Percentiles rank a stretch among this genome's conserved stretches.
Conservation (phyloP, 2,797 vertebrate species). For the Morelia viridis region DNA sequence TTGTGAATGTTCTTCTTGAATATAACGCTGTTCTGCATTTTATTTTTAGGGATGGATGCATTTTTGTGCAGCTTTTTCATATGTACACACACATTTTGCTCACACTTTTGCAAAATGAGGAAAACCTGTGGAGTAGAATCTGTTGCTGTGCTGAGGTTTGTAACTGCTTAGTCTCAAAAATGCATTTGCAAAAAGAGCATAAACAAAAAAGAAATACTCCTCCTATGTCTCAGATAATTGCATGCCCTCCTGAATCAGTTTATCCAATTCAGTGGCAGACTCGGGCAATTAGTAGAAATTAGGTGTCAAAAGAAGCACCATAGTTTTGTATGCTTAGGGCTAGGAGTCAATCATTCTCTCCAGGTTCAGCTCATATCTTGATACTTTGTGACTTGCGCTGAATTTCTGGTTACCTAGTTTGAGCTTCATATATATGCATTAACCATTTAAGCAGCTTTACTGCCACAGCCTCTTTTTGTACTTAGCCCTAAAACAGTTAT, state of each 20-base stretch:
- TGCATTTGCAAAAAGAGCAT: neutral
- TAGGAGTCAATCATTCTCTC: neutral
- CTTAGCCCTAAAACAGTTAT: neutral
- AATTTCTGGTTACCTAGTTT: neutral
- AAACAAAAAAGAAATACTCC: neutral
- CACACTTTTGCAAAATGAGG: neutral
- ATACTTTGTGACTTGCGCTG: neutral
- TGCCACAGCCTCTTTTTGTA: neutral
- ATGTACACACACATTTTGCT: too few relatives aligned
- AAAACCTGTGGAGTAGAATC: neutral
- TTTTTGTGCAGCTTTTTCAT: neutral
- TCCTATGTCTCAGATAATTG: neutral
- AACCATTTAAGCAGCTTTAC: neutral
- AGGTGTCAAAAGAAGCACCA: neutral
- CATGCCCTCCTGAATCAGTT: neutral
- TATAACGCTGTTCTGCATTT: neutral
- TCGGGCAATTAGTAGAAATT: slow-evolving; percentile 18
- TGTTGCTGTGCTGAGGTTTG: neutral
- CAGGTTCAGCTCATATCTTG: neutral
- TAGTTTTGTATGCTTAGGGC: neutral
- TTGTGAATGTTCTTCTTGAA: neutral
- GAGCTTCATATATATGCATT: neutral
- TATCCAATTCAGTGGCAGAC: neutral
- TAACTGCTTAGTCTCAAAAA: neutral
- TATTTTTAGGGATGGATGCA: neutral